Conservation (phyloP, 2,113 vertebrate genomes). For the Hippoglossus stenolepis region DNA sequence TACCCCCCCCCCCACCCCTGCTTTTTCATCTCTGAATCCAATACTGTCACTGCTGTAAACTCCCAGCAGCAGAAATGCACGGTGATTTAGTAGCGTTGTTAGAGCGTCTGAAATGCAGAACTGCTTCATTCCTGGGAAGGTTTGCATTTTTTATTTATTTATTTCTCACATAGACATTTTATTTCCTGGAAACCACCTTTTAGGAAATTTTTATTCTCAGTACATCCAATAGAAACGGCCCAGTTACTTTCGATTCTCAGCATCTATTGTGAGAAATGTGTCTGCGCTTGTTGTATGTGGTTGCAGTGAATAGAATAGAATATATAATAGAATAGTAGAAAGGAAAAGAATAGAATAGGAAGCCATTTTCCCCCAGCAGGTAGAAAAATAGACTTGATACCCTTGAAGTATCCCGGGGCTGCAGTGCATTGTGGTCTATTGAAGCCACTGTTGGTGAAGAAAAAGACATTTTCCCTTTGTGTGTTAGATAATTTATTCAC, state of each 20-base stretch:
- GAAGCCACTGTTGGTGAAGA: neutral
- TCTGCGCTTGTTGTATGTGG: neutral
- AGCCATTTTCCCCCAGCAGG: neutral
- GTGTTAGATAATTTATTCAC: no score
- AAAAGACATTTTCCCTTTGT: no score
- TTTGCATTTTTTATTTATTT: constrained; percentile 43
- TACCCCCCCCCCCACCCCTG: constrained; percentile 15
- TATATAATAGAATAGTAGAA: neutral
- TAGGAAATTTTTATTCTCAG: neutral
- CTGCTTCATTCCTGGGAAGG: constrained; percentile 45
- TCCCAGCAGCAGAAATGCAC: constrained; percentile 54
- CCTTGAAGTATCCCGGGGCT: neutral
- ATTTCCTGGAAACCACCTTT: constrained; percentile 10
- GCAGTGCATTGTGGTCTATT: neutral
- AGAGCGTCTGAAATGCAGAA: constrained; percentile 53
- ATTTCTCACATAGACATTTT: constrained; percentile 37
- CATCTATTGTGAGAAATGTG: neutral
- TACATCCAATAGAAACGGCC: neutral
- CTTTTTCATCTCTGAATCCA: constrained; percentile 67
- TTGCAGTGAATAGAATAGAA: neutral
- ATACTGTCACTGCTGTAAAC: constrained; percentile 54
- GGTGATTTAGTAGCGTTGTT: constrained; percentile 67
- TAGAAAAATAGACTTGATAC: neutral
- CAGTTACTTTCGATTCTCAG: neutral
- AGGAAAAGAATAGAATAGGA: no score